Conservation (phyloP, 1,140 invertebrate genomes). For the Drosophila serrata region DNA sequence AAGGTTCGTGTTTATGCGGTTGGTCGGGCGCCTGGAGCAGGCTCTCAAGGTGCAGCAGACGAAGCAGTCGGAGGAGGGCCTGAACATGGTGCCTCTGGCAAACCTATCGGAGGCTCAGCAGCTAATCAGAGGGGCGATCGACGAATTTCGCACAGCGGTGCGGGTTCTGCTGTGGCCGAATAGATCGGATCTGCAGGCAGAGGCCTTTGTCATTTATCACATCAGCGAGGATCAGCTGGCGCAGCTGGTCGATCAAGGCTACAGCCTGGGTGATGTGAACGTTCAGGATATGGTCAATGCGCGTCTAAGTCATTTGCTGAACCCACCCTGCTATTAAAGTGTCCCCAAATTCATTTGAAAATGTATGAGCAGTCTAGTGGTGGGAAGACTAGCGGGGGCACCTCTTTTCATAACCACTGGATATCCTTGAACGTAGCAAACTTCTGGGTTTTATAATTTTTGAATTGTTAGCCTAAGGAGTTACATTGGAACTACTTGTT, state of each 20-base stretch:
- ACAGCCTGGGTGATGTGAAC: slow-evolving; percentile 32
- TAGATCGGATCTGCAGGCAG: slow-evolving; percentile 45
- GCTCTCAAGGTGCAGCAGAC: slow-evolving; percentile 53
- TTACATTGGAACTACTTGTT: background rate
- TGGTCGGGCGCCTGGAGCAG: slow-evolving; percentile 57
- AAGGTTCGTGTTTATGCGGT: slow-evolving; percentile 60
- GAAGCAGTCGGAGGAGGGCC: background rate
- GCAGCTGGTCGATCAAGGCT: slow-evolving; percentile 30
- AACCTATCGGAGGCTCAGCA: slow-evolving; percentile 33
- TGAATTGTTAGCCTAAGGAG: background rate
- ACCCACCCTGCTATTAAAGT: slow-evolving; percentile 57
- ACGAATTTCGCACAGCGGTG: slow-evolving; percentile 56
- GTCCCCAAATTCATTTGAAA: background rate
- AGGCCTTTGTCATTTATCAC: slow-evolving; percentile 55
- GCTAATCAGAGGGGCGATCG: slow-evolving; percentile 54
- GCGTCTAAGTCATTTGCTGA: slow-evolving; percentile 47
- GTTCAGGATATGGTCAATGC: slow-evolving; percentile 34
- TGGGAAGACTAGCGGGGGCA: too few species aligned
- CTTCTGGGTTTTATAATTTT: background rate
- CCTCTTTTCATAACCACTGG: background rate
- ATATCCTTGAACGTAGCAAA: too few species aligned
- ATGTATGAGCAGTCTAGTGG: background rate
- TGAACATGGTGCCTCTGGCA: background rate
- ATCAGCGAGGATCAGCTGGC: slow-evolving; percentile 48
- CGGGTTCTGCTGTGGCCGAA: slow-evolving; percentile 58